Base-by-base conservation (phyloP, 2,797 vertebrate genomes). In the Sebastes glaucus region DNA sequence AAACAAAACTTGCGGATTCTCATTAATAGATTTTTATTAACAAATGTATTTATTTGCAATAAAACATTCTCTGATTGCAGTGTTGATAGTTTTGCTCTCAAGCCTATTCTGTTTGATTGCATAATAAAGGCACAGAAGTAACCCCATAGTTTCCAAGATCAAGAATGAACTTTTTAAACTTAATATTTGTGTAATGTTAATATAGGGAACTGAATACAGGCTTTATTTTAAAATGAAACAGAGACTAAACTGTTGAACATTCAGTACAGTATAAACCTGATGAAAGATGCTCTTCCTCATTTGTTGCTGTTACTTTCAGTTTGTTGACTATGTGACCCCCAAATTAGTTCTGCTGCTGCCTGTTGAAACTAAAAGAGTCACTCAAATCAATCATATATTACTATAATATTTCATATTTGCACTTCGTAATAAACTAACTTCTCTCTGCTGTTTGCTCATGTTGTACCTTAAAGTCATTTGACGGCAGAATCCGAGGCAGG, bases 261-360 rank as follows among this genome's bases (percentile, higher is more conserved):
- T 9, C 4, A 28, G 23, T 25, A 25, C 5, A 42, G 5, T 16
- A 1, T 38, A 1, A 79, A 76, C 14, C 0, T 70, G 7, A 66
- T 57, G 35, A 33, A 32, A 57, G 6, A 1, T 28, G n/a, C 6
- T 56, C 32, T 66, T 72, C 30, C 33, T 71, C 27, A 30, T 6
- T 35, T 25, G 0, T 16, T 7, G 8, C 2, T 11, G n/a, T 53
- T 49, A 11, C 27, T 66, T 25, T 71, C 60, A 28, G n/a, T 68
- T 35, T 56, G 14, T 18, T 16, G 11, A 32, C 20, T 2, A 13
- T n/a, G 8, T 33, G 11, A 61, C 10, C 11, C 6, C 8, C 13
- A 52, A n/a, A 8, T 28, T 11, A 27, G 18, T 46, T 65, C 16
- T 20, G 23, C 63, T 38, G 0, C 35, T 38, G 0, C 35, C 2